These are phyloP conservation scores for Tiphia femorata DNA, from an alignment of 2,888 invertebrate genomes.

Conservation along the genomic window DNA sequence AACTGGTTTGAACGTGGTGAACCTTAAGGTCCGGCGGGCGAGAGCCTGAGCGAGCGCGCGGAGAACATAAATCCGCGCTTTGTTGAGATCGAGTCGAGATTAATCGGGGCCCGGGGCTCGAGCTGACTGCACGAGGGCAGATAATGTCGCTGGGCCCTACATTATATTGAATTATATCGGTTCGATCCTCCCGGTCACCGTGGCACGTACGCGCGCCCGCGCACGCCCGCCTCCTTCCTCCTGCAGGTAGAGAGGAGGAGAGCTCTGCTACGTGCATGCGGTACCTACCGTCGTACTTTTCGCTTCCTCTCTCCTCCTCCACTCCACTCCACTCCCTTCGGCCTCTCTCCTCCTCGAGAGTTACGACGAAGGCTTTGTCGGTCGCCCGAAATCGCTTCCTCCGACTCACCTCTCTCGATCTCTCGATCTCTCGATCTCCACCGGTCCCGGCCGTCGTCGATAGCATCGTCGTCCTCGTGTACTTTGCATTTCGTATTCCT, in stretches of 20 bases:
- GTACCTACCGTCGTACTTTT: neutral
- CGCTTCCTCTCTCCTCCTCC: neutral
- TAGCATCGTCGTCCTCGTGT: no score
- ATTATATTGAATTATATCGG: constrained; percentile 58
- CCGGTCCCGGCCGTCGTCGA: no score
- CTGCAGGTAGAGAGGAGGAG: no score
- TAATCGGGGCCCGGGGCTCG: constrained; percentile 49
- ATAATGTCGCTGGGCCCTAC: constrained; percentile 54
- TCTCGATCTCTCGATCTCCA: constrained; percentile 43
- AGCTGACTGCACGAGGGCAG: constrained; percentile 50
- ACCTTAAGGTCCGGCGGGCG: constrained; percentile 27
- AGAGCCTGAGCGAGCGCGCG: no score
- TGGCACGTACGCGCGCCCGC: constrained; percentile 20
- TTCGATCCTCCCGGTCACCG: constrained; percentile 35
- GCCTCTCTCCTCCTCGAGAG: constrained; percentile 20
- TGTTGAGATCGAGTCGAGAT: constrained; percentile 60
- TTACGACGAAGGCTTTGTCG: constrained; percentile 32
- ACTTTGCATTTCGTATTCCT: no score
- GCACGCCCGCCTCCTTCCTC: no score
- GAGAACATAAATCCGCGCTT: constrained; percentile 57
- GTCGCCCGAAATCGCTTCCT: constrained; percentile 34
- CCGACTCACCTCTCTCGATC: constrained; percentile 34
- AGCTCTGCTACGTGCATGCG: constrained; percentile 7
- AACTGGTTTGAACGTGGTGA: constrained; percentile 51
- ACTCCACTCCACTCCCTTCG: constrained; percentile 13